Base-by-base conservation (phyloP, 2,888 invertebrate genomes). In the Lacanobia oleracea region DNA sequence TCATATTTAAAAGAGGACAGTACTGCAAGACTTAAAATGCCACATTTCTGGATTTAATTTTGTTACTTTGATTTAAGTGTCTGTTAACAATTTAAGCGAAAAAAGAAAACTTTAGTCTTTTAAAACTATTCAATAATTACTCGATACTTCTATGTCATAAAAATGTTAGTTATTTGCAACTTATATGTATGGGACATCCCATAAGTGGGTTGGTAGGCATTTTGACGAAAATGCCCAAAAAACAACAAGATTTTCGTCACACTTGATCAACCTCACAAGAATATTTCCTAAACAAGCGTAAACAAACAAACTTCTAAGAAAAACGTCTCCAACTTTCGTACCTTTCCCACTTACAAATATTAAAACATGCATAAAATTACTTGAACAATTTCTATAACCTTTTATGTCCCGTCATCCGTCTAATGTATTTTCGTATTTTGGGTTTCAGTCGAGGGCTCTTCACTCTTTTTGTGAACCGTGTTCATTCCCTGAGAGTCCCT, bases 321-420 rank as follows among this genome's bases (percentile, higher is more conserved):
- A 77, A 72, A 64, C 60, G 60, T 76, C 61, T 83, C 72, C 71
- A 60, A n/a, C 48, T 27, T 53, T 23, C 53, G 33, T 53, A 62
- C 53, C 53, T 54, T 67, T 75, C 63, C 72, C 93, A 93, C 94
- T 93, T 90, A 88, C 88, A 88, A 91, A 94, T 93, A 94, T 94
- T 94, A 95, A 95, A 80, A 94, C 92, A 90, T 89, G 92, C 92
- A 89, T 91, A 93, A 94, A 93, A 94, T 93, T 91, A 91, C 89
- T 87, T 85, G 87, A 84, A 84, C 84, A 81, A 83, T 88, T 86
- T 88, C 87, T 89, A 89, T 77, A 81, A 74, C 91, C 94, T 93
- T 94, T 94, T 93, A 91, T 92, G 93, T 94, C 91, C 89, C 91
- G 93, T 93, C 95, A 94, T 94, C 94, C 94, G 92, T 93, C 93